Conservation (phyloP, 2,888 invertebrate genomes). For the Agrotis clavis region DNA sequence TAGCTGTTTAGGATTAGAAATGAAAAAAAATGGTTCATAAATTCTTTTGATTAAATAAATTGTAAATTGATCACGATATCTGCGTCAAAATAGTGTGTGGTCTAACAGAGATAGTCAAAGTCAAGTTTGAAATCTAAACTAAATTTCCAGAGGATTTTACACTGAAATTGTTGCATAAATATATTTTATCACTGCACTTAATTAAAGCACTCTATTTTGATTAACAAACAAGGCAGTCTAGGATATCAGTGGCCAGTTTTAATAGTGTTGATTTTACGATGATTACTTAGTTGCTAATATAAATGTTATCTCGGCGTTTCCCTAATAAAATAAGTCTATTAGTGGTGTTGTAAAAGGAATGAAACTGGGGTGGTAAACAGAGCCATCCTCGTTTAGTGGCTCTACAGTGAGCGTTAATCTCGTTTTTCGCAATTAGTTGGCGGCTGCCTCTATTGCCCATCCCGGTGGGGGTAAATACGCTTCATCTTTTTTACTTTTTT, state of each 20-base stretch:
- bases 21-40: not conserved
- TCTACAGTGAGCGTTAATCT: slow-evolving; percentile 87
- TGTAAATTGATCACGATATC: not conserved
- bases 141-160: slow-evolving; percentile 7
- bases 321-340: slow-evolving; percentile 86
- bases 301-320: slow-evolving; percentile 81
- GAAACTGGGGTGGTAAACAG: slow-evolving; percentile 82
- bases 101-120: slow-evolving; percentile 1
- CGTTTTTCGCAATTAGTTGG: slow-evolving; percentile 88
- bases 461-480: slow-evolving; percentile 79
- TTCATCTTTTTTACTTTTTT: slow-evolving; percentile 76
- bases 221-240: slow-evolving; percentile 31
- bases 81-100: not conserved
- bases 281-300: slow-evolving; percentile 82
- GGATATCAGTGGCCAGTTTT: slow-evolving; percentile 61
- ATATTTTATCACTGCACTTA: slow-evolving; percentile 27
- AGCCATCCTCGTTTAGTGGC: slow-evolving; percentile 84
- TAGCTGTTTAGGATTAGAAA: slow-evolving; percentile 30
- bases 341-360: slow-evolving; percentile 85
- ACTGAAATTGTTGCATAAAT: slow-evolving; percentile 13
- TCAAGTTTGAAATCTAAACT: not conserved
- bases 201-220: slow-evolving; percentile 44
- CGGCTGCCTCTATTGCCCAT: slow-evolving; percentile 82
- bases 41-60: not conserved
- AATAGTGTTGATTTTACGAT: slow-evolving; percentile 80